These are phyloP conservation scores for Hepsetus odoe DNA, from an alignment of 2,113 vertebrate genomes.

Conservation along the genomic window DNA sequence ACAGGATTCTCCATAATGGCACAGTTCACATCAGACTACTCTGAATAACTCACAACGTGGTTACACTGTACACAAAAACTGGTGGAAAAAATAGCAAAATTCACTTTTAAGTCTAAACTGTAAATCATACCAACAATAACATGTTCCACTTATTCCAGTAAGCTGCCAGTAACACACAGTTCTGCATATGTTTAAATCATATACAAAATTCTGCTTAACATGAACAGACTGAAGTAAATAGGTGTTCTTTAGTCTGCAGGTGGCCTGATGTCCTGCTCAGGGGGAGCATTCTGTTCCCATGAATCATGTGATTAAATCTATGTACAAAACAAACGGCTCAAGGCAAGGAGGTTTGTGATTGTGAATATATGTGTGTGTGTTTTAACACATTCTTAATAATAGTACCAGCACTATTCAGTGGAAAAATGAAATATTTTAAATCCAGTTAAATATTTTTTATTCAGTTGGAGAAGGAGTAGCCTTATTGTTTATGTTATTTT, in stretches of 20 bases:
- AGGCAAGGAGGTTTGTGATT: constrained; percentile 41
- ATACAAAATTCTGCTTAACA: neutral
- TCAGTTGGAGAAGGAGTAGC: neutral
- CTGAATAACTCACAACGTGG: too few species aligned
- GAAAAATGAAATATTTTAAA: neutral
- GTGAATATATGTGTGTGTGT: constrained; percentile 10
- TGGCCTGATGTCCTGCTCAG: neutral
- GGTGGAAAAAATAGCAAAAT: too few species aligned
- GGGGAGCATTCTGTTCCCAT: constrained; percentile 51
- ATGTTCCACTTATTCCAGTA: neutral
- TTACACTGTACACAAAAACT: too few species aligned
- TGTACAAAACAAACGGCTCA: constrained; percentile 69
- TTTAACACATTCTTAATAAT: neutral
- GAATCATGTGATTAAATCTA: constrained; percentile 60
- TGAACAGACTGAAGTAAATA: neutral
- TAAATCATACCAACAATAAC: too few species aligned
- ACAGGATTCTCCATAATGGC: too few species aligned
- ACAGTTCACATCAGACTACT: too few species aligned
- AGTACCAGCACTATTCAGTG: constrained; percentile 2
- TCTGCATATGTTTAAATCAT: neutral
- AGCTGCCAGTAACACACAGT: neutral
- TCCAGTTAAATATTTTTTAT: neutral
- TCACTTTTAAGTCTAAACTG: too few species aligned
- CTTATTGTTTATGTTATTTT: neutral
- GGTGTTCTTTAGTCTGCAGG: neutral